Conservation (phyloP, 2,888 invertebrate genomes). For the Sympetrum striolatum region DNA sequence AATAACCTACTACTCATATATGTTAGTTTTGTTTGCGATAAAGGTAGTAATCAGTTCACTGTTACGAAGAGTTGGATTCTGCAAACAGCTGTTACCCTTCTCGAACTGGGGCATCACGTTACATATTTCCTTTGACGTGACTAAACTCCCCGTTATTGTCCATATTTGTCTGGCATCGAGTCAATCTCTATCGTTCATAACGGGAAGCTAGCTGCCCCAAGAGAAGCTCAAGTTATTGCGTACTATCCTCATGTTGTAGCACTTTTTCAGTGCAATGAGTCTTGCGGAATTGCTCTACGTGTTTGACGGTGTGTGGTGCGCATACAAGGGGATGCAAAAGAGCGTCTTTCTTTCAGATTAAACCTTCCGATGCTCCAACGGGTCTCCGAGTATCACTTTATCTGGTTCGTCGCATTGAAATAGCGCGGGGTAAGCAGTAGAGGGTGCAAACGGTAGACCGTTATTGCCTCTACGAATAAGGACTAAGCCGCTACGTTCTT, state of each 20-base stretch:
- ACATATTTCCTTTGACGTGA: too few relatives aligned
- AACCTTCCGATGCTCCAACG: background rate
- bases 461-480: background rate
- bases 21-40: too few relatives aligned
- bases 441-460: background rate
- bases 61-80: too few relatives aligned
- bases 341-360: background rate
- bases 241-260: background rate
- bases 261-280: background rate
- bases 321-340: background rate
- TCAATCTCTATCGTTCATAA: too few relatives aligned
- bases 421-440: background rate
- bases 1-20: too few relatives aligned
- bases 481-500: background rate
- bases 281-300: background rate
- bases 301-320: background rate
- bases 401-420: background rate
- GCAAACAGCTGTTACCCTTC: too few relatives aligned
- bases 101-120: too few relatives aligned
- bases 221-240: too few relatives aligned
- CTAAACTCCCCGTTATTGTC: too few relatives aligned
- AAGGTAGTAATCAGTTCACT: too few relatives aligned
- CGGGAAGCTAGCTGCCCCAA: too few relatives aligned
- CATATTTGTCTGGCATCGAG: too few relatives aligned
- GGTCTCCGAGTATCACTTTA: background rate